Evolutionary conservation across 2,888 invertebrate genomes (phyloP), one percentile per base, ranked within the genome.

Genomic region (Chrysomela aeneicollis): DNA sequence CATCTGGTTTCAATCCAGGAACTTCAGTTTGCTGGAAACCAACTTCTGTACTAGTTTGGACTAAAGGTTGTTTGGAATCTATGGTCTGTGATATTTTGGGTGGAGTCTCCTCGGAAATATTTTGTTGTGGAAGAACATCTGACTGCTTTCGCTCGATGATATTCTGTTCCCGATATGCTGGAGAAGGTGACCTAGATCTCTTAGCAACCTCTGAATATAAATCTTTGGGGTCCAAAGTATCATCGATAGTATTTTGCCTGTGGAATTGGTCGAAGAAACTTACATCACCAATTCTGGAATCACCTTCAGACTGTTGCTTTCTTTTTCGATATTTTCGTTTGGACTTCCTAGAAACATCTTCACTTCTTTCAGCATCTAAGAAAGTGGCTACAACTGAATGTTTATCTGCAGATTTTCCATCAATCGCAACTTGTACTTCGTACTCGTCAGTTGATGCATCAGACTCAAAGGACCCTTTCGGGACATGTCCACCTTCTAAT

Each of bases 121-220:
- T 42, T 15, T n/a, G 8, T 15, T 42, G 15, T 15, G 4, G 15
- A 4, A 15, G 15, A 15, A 42, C 12, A 15, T 15, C 15, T 15
- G 32, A 35, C 10, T 5, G 32, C 4, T n/a, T 17, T 53, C 47
- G 54, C 30, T 21, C 19, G 12, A n/a, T 37, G 21, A 52, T 51
- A 17, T 5, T 30, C 6, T 26, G 17, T 57, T 55, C 10, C 22
- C 46, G 54, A 26, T 15, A 15, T 42, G 50, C 47, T 9, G 71
- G 71, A 21, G 79, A 79, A n/a, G 78, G 70, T 6, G 77, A 76
- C 62, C 79, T 69, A n/a, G 80, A 79, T n/a, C 63, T 53, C 55
- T 63, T 70, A 12, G 71, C 59, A 46, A 80, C 73, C 51, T 81
- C 81, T 0, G 81, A 78, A 68, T 82, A 82, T 47, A 78, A 70